phyloP scores from a whole-genome alignment of 2,888 invertebrate genomes.

The Spodoptera littoralis region DNA sequence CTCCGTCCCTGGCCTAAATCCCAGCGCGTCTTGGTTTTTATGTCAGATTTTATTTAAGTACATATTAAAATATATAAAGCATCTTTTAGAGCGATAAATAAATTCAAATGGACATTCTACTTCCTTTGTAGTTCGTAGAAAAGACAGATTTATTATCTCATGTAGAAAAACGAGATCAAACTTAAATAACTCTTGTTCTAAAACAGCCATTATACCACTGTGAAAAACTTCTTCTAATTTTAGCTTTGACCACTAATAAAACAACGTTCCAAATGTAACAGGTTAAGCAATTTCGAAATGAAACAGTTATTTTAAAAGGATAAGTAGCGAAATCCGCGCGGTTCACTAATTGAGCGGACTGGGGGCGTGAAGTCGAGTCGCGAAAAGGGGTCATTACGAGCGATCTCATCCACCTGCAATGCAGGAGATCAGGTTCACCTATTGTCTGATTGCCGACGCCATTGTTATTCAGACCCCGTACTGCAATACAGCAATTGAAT shows the following conservation, averaged over 20 bases:
- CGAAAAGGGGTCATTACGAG: conserved; percentile 54
- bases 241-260: background rate
- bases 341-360: conserved; percentile 37
- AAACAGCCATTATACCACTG: too few species aligned
- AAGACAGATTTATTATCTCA: too few species aligned
- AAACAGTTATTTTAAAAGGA: conserved; percentile 24
- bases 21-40: background rate
- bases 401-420: conserved; percentile 48
- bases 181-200: too few species aligned
- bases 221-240: too few species aligned
- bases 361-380: conserved; percentile 42
- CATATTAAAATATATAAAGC: background rate
- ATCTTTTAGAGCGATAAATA: conserved; percentile 2
- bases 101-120: background rate
- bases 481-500: conserved; percentile 32
- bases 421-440: conserved; percentile 52
- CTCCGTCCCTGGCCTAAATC: conserved; percentile 17
- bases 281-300: conserved; percentile 4
- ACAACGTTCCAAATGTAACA: background rate
- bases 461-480: conserved; percentile 46
- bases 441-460: conserved; percentile 39
- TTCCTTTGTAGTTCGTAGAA: too few species aligned
- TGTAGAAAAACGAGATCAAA: too few species aligned
- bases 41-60: background rate
- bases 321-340: conserved; percentile 33